Base-by-base conservation (phyloP, 2,113 vertebrate species). In the Malurus cyaneus region DNA sequence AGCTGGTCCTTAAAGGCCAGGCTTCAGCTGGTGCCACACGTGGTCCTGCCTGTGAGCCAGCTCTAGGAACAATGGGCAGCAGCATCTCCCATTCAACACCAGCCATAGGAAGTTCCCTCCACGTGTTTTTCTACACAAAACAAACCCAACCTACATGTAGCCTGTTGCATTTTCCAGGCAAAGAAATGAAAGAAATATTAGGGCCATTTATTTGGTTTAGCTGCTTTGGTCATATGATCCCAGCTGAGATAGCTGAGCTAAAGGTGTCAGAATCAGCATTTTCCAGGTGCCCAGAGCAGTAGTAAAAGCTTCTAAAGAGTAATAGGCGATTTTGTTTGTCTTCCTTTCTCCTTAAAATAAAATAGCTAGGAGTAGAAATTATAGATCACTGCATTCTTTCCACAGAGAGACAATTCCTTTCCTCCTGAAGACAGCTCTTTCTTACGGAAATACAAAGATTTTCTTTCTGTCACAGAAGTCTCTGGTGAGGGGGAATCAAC, bases 11-110 rank as follows among this genome's bases (percentile, higher is more conserved):
- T 3, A 0, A 59, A 86, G 23, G 39, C 44, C 57, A 82, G 34
- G 46, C 70, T 88, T 41, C 6, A 5, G n/a, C n/a, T 86, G 70
- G 20, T 41, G 80, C 46, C 32, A 44, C 0, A 0, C 0, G 0
- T 14, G 8, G 26, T 42, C 2, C 1, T n/a, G 64, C 23, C 29
- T 20, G 31, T 1, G 1, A 82, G 23, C 32, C 8, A 1, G 29
- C 70, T 86, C 70, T 52, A 72, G 70, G 12, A 92, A 67, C 13
- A 61, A 36, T 32, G 31, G 31, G 29, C 56, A 91, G 44, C 18
- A 60, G n/a, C 26, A 67, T 19, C 61, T 79, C 69, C 49, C 32
- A 46, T 15, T 19, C 50, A 72, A 64, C 44, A n/a, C 10, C 67
- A 56, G 57, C 41, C 31, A 71, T 0, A 39, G 54, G 15, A 88